These are phyloP conservation scores for Clivina fossor DNA, from an alignment of 2,888 invertebrate species.

Conservation along the genomic window DNA sequence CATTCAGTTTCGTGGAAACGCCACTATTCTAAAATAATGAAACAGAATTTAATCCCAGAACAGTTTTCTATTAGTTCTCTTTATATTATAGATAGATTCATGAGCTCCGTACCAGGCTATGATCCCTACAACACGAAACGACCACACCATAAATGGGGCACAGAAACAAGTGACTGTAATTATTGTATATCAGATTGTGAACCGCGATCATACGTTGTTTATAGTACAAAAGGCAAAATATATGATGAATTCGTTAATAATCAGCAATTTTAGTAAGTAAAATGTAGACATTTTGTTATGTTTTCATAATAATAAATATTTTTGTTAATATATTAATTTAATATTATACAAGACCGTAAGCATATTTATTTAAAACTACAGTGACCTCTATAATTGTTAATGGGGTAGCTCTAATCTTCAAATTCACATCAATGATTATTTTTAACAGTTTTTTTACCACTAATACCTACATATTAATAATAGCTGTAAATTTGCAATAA, in stretches of 20 bases:
- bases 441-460: too few relatives aligned
- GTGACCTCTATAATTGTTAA: too few relatives aligned
- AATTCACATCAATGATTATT: too few relatives aligned
- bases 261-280: constrained; percentile 8
- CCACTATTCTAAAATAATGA: too few relatives aligned
- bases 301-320: neutral
- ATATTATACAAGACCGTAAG: too few relatives aligned
- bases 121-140: constrained; percentile 37
- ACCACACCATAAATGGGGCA: constrained; percentile 28
- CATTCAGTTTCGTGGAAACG: too few relatives aligned
- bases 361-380: too few relatives aligned
- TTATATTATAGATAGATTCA: constrained; percentile 40
- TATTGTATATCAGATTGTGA: constrained; percentile 68
- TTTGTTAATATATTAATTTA: neutral
- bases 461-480: too few relatives aligned
- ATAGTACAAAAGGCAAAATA: neutral
- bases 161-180: constrained; percentile 48
- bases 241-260: neutral
- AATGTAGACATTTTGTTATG: neutral
- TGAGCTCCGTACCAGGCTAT: constrained; percentile 53
- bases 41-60: too few relatives aligned
- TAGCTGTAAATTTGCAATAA: too few relatives aligned
- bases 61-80: constrained; percentile 6
- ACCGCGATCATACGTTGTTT: constrained; percentile 48
- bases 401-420: neutral